A percentile compares a stretch with the other conserved stretches of the same genome.
Conservation (phyloP, 2,113 vertebrate genomes). For the Lichenostomus cassidix region DNA sequence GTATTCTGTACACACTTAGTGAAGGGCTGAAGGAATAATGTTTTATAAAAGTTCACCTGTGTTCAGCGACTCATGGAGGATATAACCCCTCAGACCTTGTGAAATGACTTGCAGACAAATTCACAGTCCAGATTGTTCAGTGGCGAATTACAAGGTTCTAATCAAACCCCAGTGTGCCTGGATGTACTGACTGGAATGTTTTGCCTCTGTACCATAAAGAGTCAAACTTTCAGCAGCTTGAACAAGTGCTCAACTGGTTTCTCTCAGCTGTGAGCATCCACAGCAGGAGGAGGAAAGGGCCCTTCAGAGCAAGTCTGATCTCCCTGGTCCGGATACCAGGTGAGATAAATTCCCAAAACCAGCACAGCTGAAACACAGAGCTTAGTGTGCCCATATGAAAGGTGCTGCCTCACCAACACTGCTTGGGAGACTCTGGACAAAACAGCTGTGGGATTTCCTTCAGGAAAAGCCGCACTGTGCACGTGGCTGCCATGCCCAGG, state of each 20-base stretch:
- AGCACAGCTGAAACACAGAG: background rate
- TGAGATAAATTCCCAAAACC: background rate
- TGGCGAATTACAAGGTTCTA: background rate
- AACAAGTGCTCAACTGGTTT: background rate
- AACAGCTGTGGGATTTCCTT: background rate
- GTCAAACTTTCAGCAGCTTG: background rate
- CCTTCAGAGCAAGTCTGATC: background rate
- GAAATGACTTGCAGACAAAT: background rate
- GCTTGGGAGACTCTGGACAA: background rate
- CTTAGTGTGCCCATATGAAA: rapidly evolving
- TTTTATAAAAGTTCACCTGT: conserved; percentile 16
- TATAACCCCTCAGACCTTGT: background rate
- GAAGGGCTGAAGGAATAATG: background rate
- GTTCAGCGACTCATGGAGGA: background rate
- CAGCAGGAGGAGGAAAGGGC: background rate
- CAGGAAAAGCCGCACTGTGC: background rate
- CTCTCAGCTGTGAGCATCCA: background rate
- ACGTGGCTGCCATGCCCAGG: background rate
- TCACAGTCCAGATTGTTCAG: background rate
- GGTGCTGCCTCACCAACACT: background rate
- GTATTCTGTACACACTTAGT: background rate
- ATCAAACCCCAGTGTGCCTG: background rate
- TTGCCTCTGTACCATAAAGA: background rate
- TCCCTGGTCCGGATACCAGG: background rate
- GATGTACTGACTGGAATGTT: background rate